Evolutionary conservation across 2,888 invertebrate genomes (phyloP).

Genomic region (Crematogaster levior): DNA sequence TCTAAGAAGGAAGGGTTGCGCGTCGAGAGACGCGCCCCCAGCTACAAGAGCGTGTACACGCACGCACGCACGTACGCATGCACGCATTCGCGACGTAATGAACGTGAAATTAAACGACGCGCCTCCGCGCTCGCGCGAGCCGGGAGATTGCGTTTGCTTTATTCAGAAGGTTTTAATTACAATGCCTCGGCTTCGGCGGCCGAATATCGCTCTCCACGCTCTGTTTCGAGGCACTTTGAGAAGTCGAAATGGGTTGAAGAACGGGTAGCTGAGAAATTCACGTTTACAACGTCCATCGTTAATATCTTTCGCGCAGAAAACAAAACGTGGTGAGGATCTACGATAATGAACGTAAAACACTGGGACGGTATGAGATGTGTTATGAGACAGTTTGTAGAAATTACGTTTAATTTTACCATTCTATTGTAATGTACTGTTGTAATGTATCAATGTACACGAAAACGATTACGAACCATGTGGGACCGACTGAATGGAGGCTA

Average conservation of each 20-base stretch:
- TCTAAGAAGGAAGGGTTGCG: constrained; percentile 83
- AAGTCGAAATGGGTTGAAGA: constrained; percentile 21
- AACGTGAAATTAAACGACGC: constrained; percentile 78
- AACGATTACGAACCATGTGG: not conserved
- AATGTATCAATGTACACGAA: not conserved
- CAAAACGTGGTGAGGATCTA: not conserved
- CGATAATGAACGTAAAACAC: not conserved
- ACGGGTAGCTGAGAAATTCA: not conserved
- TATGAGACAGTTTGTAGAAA: constrained; percentile 1
- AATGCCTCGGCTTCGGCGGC: constrained; percentile 66
- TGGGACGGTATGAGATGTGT: too few relatives aligned
- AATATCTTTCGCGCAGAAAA: not conserved
- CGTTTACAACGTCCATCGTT: constrained; percentile 6
- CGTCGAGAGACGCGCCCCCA: constrained; percentile 60
- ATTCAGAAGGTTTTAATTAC: constrained; percentile 84
- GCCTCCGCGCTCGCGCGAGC: constrained; percentile 59
- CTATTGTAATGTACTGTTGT: not conserved
- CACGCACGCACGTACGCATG: constrained; percentile 64
- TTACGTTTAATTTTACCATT: constrained; percentile 18
- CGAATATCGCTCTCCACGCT: constrained; percentile 53
- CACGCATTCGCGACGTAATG: constrained; percentile 75
- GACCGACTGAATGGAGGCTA: not conserved
- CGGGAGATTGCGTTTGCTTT: constrained; percentile 83
- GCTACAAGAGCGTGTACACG: constrained; percentile 58
- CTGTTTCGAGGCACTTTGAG: constrained; percentile 36